Evolutionary conservation across 2,113 vertebrate genomes (phyloP).

Genomic region (Columba janthina): DNA sequence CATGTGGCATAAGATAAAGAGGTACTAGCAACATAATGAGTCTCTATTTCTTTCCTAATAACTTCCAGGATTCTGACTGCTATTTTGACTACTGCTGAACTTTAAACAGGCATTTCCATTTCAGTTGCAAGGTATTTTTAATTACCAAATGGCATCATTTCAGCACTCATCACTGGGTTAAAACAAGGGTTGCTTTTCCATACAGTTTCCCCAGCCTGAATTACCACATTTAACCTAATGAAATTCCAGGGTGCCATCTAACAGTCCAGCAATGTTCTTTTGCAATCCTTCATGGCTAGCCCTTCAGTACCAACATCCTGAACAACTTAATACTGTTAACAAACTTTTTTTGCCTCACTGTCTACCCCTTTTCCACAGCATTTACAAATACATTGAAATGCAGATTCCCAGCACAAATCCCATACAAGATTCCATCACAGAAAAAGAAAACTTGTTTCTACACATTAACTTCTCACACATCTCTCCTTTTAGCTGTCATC

Average conservation of each 20-base stretch:
- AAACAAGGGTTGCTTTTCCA: neutral
- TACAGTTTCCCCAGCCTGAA: neutral
- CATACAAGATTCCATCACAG: neutral
- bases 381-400: neutral
- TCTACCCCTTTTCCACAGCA: neutral
- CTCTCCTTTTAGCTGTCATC: neutral
- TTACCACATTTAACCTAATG: neutral
- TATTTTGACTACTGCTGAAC: neutral
- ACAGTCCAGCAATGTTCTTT: neutral
- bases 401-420: neutral
- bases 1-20: accelerated
- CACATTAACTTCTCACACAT: neutral
- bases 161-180: neutral
- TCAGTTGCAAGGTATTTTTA: neutral
- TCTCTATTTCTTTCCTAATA: neutral
- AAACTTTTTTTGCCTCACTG: neutral
- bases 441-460: neutral
- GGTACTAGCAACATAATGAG: neutral
- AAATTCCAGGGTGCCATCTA: neutral
- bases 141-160: neutral
- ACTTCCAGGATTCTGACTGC: neutral
- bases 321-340: neutral
- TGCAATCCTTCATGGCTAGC: neutral
- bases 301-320: neutral
- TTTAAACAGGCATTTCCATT: neutral